Percentiles rank a stretch among this genome's conserved stretches.
Evolutionary conservation across 2,888 invertebrate genomes (phyloP).

Genomic region (Hybos culiciformis): DNA sequence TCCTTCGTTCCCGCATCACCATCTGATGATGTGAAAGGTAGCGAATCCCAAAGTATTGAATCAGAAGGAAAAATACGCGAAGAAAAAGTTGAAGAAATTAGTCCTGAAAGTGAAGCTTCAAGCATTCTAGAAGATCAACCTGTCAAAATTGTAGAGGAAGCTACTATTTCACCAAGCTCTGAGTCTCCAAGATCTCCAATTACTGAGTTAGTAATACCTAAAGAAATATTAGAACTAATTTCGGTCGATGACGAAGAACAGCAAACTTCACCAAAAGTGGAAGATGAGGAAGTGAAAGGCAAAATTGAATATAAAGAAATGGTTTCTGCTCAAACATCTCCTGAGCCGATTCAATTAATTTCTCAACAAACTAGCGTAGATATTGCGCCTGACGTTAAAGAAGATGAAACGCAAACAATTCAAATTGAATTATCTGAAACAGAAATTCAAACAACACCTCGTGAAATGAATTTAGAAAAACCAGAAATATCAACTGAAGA

Average conservation of each 20-base stretch:
- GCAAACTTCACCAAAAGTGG: slow-evolving; percentile 45
- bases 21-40: slow-evolving; percentile 35
- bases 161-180: slow-evolving; percentile 42
- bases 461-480: slow-evolving; percentile 19
- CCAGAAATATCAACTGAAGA: slow-evolving; percentile 34
- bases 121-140: slow-evolving; percentile 41
- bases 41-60: slow-evolving; percentile 22
- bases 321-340: slow-evolving; percentile 38
- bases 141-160: slow-evolving; percentile 54
- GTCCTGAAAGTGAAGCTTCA: slow-evolving; percentile 35
- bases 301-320: slow-evolving; percentile 38
- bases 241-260: slow-evolving; percentile 33
- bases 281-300: slow-evolving; percentile 10
- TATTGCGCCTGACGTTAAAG: slow-evolving; percentile 21
- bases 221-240: slow-evolving; percentile 33
- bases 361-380: slow-evolving; percentile 29
- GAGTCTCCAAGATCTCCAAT: slow-evolving; percentile 43
- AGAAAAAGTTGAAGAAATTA: slow-evolving; percentile 30
- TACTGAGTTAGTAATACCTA: slow-evolving; percentile 37
- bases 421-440: slow-evolving; percentile 28
- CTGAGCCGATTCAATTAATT: slow-evolving; percentile 23
- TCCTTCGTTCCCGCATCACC: slow-evolving; percentile 36
- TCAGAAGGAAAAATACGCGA: slow-evolving; percentile 24
- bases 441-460: slow-evolving; percentile 28
- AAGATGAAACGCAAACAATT: slow-evolving; percentile 31